phyloP scores from a whole-genome alignment of 2,113 vertebrate genomes.

The Balaeniceps rex region DNA sequence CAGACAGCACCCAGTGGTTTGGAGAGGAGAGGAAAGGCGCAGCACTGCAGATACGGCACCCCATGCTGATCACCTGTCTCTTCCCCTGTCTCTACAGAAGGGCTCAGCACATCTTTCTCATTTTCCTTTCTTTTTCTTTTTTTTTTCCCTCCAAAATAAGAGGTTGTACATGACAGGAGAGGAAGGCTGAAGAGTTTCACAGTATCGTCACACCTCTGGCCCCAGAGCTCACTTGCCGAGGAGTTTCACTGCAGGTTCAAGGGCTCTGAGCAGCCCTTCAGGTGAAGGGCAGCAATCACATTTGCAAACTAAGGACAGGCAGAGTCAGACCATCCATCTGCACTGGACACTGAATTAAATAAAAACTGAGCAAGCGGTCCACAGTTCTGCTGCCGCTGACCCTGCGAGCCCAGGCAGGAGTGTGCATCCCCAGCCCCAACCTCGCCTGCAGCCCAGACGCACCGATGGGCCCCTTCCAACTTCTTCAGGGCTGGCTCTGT shows the following conservation, averaged over 20 bases:
- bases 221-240: background rate
- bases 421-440: background rate
- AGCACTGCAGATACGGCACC: background rate
- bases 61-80: background rate
- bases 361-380: background rate
- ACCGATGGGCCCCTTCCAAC: background rate
- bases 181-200: background rate
- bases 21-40: background rate
- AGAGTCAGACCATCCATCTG: background rate
- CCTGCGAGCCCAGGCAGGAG: accelerated
- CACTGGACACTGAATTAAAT: background rate
- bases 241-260: background rate
- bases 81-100: background rate
- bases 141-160: background rate
- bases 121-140: background rate
- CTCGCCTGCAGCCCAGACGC: background rate
- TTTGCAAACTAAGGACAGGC: background rate
- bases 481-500: background rate
- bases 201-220: accelerated
- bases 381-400: background rate
- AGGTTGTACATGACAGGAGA: background rate
- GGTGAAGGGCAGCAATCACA: background rate
- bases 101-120: background rate
- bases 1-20: background rate
- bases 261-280: background rate